Conservation (phyloP, 2,797 vertebrate genomes). For the Labroides dimidiatus region DNA sequence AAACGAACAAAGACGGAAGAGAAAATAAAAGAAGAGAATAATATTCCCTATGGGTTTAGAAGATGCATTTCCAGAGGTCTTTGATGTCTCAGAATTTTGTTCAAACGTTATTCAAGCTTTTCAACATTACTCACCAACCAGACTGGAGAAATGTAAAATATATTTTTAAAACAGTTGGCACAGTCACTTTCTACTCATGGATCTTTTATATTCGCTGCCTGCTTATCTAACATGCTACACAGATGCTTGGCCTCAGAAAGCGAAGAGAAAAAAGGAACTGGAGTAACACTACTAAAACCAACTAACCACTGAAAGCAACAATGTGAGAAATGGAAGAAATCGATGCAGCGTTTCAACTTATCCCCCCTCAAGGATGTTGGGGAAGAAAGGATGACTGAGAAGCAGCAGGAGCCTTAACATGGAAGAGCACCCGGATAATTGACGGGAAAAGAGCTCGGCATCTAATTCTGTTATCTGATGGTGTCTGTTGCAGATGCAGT, state of each 20-base stretch:
- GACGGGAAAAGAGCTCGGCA: conserved; percentile 63
- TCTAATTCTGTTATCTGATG: conserved; percentile 66
- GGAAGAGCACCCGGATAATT: conserved; percentile 67
- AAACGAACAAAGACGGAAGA: conserved; percentile 28
- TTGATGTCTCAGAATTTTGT: conserved; percentile 59
- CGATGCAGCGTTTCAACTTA: conserved; percentile 63
- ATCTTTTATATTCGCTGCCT: conserved; percentile 22
- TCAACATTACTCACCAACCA: conserved; percentile 39
- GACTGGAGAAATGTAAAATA: not conserved
- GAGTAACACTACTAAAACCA: conserved; percentile 57
- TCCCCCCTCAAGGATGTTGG: conserved; percentile 53
- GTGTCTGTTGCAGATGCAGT: conserved; percentile 30
- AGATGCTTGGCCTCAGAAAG: conserved; percentile 25
- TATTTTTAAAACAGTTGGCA: conserved; percentile 8
- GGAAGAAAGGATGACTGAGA: conserved; percentile 49
- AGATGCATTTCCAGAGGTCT: conserved; percentile 44
- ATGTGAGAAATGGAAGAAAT: conserved; percentile 66
- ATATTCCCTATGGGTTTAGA: conserved; percentile 38
- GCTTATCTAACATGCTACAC: conserved; percentile 47
- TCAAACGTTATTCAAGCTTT: conserved; percentile 40
- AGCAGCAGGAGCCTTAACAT: conserved; percentile 63
- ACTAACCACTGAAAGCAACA: conserved; percentile 62
- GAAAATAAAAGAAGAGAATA: conserved; percentile 28
- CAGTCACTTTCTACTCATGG: conserved; percentile 25
- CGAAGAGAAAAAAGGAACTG: conserved; percentile 40